Percentiles rank a stretch among this genome's conserved stretches.
These are phyloP conservation scores for Opisthograptis luteolata DNA, from an alignment of 2,888 invertebrate genomes.

Conservation along the genomic window DNA sequence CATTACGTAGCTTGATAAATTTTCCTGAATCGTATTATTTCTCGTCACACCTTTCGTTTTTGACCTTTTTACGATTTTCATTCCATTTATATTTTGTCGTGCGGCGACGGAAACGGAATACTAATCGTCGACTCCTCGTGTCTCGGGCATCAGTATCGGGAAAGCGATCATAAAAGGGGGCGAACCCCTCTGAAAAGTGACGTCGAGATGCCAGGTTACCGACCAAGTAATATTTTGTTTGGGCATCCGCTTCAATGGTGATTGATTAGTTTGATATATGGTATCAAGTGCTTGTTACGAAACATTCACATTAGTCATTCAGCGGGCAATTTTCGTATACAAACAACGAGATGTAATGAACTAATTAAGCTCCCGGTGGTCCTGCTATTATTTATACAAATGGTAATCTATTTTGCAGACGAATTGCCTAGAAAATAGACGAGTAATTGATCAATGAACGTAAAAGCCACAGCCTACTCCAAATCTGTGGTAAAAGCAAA, in stretches of 20 bases:
- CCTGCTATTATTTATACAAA: conserved; percentile 1
- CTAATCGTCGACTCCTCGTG: conserved; percentile 19
- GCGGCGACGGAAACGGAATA: conserved; percentile 20
- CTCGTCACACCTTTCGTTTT: conserved; percentile 20
- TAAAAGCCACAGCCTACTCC: background rate
- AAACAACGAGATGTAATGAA: background rate
- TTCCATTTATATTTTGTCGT: conserved; percentile 26
- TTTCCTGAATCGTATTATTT: conserved; percentile 13
- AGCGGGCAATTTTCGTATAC: background rate
- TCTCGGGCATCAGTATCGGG: conserved; percentile 21
- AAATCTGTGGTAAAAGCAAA: background rate
- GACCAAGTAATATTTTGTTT: conserved; percentile 25
- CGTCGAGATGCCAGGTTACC: conserved; percentile 22
- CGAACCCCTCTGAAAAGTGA: conserved; percentile 25
- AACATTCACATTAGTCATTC: background rate
- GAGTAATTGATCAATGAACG: background rate
- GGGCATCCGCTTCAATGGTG: conserved; percentile 25
- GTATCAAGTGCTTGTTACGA: conserved; percentile 2
- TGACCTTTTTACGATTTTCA: conserved; percentile 18
- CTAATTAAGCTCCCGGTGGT: conserved; percentile 19
- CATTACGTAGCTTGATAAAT: conserved; percentile 51
- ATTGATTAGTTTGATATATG: conserved; percentile 24
- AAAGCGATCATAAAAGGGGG: conserved; percentile 30
- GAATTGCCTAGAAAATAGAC: background rate
- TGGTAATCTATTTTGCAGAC: background rate